A percentile compares a stretch with the other conserved stretches of the same genome.
These are phyloP conservation scores for Lepus oiostolus DNA, from an alignment of 2,797 vertebrate species.

Conservation along the genomic window DNA sequence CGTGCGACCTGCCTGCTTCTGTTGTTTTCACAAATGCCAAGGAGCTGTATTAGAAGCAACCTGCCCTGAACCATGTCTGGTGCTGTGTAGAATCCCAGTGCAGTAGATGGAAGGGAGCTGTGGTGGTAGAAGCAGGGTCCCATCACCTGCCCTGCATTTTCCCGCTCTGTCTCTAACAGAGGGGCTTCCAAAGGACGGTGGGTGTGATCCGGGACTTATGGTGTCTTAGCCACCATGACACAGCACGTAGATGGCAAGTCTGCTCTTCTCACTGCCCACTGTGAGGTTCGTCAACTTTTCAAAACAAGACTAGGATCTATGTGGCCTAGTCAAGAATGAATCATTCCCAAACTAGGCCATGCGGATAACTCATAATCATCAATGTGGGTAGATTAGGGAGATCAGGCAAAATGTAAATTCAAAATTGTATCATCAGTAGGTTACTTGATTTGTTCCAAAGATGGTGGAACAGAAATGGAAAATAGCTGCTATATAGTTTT, in stretches of 20 bases:
- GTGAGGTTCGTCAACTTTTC: background rate
- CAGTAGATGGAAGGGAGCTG: background rate
- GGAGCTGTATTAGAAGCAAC: accelerated
- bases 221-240: background rate
- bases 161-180: background rate
- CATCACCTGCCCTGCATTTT: background rate
- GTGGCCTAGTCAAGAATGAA: background rate
- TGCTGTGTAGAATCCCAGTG: background rate
- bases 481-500: background rate
- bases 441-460: background rate
- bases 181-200: background rate
- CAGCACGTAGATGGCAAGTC: background rate
- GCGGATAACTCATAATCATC: background rate
- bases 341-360: background rate
- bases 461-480: background rate
- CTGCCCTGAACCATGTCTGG: background rate
- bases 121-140: background rate
- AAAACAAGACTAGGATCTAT: background rate
- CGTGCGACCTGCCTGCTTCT: background rate
- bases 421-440: background rate
- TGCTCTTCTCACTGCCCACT: no score
- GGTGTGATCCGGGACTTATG: accelerated
- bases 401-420: background rate
- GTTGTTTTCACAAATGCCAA: background rate
- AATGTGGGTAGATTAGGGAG: background rate